Evolutionary conservation across 1,140 invertebrate species (phyloP).

Genomic region (Drosophila persimilis): DNA sequence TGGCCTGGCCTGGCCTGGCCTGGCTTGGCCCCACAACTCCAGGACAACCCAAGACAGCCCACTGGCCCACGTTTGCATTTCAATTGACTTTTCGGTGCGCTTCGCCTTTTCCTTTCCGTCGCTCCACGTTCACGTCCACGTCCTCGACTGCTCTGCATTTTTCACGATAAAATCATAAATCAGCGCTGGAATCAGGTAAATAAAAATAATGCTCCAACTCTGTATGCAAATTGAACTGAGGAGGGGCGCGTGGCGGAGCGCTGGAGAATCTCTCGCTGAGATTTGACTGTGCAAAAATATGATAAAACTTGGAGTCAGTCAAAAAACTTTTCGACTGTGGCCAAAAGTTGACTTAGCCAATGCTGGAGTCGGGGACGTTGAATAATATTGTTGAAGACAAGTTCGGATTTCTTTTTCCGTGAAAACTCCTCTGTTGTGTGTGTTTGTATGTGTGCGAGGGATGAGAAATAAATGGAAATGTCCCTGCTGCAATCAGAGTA

Average conservation of each 20-base stretch:
- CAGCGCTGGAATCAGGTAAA: slow-evolving; percentile 79
- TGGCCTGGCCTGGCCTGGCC: not conserved
- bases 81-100: slow-evolving; percentile 65
- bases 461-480: slow-evolving; percentile 34
- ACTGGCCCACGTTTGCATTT: slow-evolving; percentile 73
- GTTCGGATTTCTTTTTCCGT: slow-evolving; percentile 40
- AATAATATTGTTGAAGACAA: slow-evolving; percentile 69
- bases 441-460: slow-evolving; percentile 5
- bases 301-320: slow-evolving; percentile 73
- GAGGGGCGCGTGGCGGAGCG: slow-evolving; percentile 12
- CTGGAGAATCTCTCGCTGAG: slow-evolving; percentile 54
- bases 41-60: slow-evolving; percentile 25
- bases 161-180: slow-evolving; percentile 78
- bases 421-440: slow-evolving; percentile 1
- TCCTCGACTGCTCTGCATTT: slow-evolving; percentile 16
- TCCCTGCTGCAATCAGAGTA: slow-evolving; percentile 30
- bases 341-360: slow-evolving; percentile 50
- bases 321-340: slow-evolving; percentile 60
- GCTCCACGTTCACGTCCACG: not conserved
- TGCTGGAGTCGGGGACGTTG: slow-evolving; percentile 28
- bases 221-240: slow-evolving; percentile 75
- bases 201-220: slow-evolving; percentile 80
- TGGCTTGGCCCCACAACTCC: not conserved
- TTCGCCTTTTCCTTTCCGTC: slow-evolving; percentile 15
- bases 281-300: slow-evolving; percentile 71